phyloP scores from a whole-genome alignment of 2,113 vertebrate species.

The Corydoras maculifer region DNA sequence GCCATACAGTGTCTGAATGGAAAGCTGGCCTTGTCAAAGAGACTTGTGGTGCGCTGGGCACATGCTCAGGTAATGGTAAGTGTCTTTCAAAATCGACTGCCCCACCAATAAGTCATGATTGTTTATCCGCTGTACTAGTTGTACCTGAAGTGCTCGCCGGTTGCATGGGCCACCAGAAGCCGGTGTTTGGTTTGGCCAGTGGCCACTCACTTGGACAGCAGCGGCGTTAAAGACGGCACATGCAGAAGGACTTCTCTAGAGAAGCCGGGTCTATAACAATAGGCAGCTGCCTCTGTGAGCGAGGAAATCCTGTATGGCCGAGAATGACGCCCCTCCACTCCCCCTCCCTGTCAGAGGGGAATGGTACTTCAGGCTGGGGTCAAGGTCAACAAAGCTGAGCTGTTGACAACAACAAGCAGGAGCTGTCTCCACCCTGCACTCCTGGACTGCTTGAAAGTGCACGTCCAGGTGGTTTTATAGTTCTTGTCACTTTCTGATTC shows the following conservation, averaged over 20 bases:
- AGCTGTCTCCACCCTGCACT: constrained; percentile 22
- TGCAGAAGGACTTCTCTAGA: constrained; percentile 37
- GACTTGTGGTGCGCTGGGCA: constrained; percentile 93
- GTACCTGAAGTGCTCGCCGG: neutral
- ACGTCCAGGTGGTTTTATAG: constrained; percentile 19
- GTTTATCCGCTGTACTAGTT: neutral
- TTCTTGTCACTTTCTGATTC: neutral
- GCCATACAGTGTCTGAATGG: constrained; percentile 95
- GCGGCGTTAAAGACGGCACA: constrained; percentile 4
- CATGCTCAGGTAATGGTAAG: constrained; percentile 95
- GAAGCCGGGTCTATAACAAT: constrained; percentile 63
- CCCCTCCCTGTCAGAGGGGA: constrained; percentile 42
- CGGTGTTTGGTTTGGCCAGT: constrained; percentile 15
- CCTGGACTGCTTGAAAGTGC: neutral
- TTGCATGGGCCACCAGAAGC: neutral
- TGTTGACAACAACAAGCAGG: constrained; percentile 53
- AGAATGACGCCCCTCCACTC: constrained; percentile 57
- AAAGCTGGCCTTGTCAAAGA: constrained; percentile 95
- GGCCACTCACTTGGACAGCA: constrained; percentile 24
- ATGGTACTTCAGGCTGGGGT: constrained; percentile 49
- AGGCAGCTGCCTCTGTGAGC: constrained; percentile 55
- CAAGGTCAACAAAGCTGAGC: constrained; percentile 58
- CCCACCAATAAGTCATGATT: neutral
- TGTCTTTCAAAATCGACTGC: constrained; percentile 16
- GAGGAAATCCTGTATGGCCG: constrained; percentile 73